Evolutionary conservation across 2,797 vertebrate species (phyloP).

Genomic region (Masticophis lateralis): DNA sequence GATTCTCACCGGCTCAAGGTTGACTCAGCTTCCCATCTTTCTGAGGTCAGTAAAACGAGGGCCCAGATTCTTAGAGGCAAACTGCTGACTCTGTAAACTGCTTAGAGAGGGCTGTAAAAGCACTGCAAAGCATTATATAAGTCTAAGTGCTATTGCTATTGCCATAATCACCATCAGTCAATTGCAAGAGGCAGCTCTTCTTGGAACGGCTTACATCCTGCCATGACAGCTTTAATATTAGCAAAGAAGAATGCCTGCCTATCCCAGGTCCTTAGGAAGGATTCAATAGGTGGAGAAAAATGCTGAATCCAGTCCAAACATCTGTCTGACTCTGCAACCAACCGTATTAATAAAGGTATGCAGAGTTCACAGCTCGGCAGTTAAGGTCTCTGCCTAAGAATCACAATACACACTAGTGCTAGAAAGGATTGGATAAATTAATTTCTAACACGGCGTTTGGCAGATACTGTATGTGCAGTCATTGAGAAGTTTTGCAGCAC

Average conservation of each 20-base stretch:
- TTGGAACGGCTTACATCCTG: not conserved
- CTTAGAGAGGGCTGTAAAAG: no score
- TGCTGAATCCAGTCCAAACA: not conserved
- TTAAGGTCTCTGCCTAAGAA: not conserved
- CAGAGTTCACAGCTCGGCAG: not conserved
- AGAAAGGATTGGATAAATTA: not conserved
- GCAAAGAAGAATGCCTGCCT: not conserved
- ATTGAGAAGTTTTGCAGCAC: constrained; percentile 48
- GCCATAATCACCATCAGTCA: no score
- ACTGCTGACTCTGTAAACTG: no score
- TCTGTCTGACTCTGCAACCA: not conserved
- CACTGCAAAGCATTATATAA: no score
- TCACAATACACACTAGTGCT: not conserved
- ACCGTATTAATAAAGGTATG: not conserved
- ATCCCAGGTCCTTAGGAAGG: not conserved
- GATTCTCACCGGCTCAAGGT: no score
- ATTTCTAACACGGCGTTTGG: not conserved
- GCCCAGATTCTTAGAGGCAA: no score
- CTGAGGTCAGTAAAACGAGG: no score
- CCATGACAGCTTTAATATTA: no score
- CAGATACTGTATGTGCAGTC: constrained; percentile 33
- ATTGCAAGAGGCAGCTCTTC: no score
- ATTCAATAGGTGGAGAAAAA: not conserved
- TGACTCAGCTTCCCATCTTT: no score
- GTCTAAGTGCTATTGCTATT: no score